Conservation (phyloP, 2,888 invertebrate species). For the Macropis europaea region DNA sequence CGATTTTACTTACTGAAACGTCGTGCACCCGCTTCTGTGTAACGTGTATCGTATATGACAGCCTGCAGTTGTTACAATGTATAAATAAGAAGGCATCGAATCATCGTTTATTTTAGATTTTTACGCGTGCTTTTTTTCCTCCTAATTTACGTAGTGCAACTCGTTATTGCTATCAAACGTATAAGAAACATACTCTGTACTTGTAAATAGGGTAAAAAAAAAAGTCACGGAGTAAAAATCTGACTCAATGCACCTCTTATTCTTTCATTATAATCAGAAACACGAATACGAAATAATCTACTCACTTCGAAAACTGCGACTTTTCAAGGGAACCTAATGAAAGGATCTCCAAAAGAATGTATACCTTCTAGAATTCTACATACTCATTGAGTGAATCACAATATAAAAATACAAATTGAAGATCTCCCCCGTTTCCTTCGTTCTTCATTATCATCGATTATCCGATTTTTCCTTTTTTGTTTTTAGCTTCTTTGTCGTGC, state of each 20-base stretch:
- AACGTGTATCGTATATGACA: constrained; percentile 30
- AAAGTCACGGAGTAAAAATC: constrained; percentile 14
- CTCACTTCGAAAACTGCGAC: constrained; percentile 24
- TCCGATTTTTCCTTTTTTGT: constrained; percentile 1
- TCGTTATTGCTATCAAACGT: background rate
- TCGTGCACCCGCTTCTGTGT: constrained; percentile 37
- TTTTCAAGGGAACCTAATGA: constrained; percentile 51
- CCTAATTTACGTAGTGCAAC: background rate
- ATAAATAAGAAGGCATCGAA: constrained; percentile 37
- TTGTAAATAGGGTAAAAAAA: constrained; percentile 12
- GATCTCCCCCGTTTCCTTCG: constrained; percentile 46
- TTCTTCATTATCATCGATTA: constrained; percentile 33
- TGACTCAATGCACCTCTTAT: constrained; percentile 29
- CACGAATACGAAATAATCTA: constrained; percentile 36
- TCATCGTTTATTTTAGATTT: constrained; percentile 18
- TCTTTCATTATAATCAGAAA: constrained; percentile 26
- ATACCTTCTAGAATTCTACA: constrained; percentile 58
- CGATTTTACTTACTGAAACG: constrained; percentile 31
- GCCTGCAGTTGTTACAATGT: constrained; percentile 39
- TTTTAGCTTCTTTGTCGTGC: constrained; percentile 28
- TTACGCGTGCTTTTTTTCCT: constrained; percentile 8
- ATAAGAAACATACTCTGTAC: background rate
- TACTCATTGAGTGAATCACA: constrained; percentile 65
- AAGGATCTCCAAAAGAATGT: constrained; percentile 54
- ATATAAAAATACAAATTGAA: constrained; percentile 77